Conservation (phyloP, 2,888 invertebrate genomes). For the Phyllotreta cruciferae region DNA sequence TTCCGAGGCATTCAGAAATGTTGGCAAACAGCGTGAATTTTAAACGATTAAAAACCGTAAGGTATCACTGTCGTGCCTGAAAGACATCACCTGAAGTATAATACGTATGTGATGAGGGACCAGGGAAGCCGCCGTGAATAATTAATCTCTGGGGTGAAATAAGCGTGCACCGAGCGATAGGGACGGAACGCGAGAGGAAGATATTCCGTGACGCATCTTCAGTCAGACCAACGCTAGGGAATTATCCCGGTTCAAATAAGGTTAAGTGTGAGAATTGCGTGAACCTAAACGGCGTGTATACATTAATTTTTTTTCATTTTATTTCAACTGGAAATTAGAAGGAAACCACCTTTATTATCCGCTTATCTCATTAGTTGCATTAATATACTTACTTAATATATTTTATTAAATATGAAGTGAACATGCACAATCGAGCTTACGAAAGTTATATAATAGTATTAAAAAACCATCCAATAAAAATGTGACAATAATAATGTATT, state of each 20-base stretch:
- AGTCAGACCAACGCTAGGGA: constrained; percentile 15
- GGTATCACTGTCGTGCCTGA: constrained; percentile 25
- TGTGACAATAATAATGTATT: no score
- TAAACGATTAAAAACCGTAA: constrained; percentile 26
- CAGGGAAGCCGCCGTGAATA: constrained; percentile 37
- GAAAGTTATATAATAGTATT: no score
- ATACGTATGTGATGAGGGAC: constrained; percentile 33
- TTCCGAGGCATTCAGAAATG: constrained; percentile 12
- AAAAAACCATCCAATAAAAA: no score
- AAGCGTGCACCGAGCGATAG: constrained; percentile 26
- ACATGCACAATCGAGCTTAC: no score
- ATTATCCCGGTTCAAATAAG: constrained; percentile 30
- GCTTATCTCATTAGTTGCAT: no score
- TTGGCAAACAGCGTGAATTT: constrained; percentile 16
- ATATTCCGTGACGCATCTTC: constrained; percentile 28
- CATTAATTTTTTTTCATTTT: constrained; percentile 14
- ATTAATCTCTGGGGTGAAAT: constrained; percentile 39
- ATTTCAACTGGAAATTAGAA: background rate
- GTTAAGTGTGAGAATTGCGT: constrained; percentile 29
- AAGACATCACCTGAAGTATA: constrained; percentile 34
- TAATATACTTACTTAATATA: no score
- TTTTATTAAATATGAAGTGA: no score
- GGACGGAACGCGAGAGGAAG: no score
- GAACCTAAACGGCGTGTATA: constrained; percentile 14
- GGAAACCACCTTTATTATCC: no score